Conservation (phyloP, 2,797 vertebrate species). For the Eulemur coronatus region DNA sequence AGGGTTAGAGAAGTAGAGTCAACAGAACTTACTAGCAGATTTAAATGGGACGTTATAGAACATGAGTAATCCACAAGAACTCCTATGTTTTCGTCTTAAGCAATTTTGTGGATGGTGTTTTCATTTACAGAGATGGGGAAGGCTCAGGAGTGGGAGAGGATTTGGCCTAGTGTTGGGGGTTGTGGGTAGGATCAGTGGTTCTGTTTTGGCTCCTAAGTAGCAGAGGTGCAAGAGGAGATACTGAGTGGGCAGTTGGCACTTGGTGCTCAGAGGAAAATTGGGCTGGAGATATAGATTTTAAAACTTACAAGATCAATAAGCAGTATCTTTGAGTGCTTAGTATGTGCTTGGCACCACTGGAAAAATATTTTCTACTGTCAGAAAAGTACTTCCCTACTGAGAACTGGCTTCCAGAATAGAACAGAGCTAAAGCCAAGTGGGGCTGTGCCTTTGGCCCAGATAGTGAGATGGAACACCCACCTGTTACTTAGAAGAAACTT, state of each 20-base stretch:
- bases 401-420: not conserved
- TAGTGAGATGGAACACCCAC: not conserved
- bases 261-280: not conserved
- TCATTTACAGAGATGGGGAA: not conserved
- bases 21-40: not conserved
- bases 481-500: constrained; percentile 24
- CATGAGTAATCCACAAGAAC: not conserved
- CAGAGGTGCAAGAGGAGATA: not conserved
- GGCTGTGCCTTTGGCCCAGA: not conserved
- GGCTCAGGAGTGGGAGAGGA: not conserved
- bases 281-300: not conserved
- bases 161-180: not conserved
- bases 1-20: not conserved
- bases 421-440: not conserved
- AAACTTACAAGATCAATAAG: not conserved
- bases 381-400: not conserved
- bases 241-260: not conserved
- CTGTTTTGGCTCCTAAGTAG: not conserved
- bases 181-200: not conserved
- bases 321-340: not conserved
- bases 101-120: not conserved
- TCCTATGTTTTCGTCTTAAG: not conserved
- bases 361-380: not conserved
- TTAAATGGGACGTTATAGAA: not conserved
- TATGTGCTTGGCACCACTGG: not conserved